These are phyloP conservation scores for Lamprologus callipterus DNA, from an alignment of 2,113 vertebrate species.

Conservation along the genomic window DNA sequence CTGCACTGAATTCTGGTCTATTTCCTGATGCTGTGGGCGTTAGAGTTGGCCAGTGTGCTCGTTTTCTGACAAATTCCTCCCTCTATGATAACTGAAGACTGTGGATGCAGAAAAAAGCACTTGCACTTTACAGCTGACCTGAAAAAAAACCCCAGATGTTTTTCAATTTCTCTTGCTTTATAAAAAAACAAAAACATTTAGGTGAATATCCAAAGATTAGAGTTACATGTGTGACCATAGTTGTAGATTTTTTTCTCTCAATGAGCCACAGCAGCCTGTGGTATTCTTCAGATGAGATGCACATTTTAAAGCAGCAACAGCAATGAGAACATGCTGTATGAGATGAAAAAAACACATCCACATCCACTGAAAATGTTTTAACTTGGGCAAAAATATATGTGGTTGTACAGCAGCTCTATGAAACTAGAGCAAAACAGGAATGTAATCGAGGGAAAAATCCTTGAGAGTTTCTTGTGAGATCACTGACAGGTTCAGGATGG, in stretches of 20 bases:
- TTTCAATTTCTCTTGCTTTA: neutral
- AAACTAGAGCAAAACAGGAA: neutral
- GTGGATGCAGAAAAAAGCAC: neutral
- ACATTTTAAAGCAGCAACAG: neutral
- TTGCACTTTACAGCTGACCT: neutral
- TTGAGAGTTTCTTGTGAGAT: neutral
- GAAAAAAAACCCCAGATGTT: neutral
- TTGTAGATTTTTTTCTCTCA: neutral
- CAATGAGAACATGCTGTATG: neutral
- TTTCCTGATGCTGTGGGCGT: neutral
- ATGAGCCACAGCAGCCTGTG: neutral
- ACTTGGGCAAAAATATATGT: neutral
- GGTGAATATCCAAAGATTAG: neutral
- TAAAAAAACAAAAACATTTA: neutral
- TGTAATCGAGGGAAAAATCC: neutral
- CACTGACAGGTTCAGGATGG: neutral
- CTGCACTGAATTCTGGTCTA: conserved; percentile 18
- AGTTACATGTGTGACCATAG: neutral
- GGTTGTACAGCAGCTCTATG: neutral
- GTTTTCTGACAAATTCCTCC: neutral
- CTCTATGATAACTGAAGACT: neutral
- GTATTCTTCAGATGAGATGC: neutral
- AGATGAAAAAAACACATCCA: neutral
- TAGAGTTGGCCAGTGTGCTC: neutral
- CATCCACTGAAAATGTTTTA: neutral